phyloP scores from a whole-genome alignment of 2,888 invertebrate species.

The Athalia cordata region DNA sequence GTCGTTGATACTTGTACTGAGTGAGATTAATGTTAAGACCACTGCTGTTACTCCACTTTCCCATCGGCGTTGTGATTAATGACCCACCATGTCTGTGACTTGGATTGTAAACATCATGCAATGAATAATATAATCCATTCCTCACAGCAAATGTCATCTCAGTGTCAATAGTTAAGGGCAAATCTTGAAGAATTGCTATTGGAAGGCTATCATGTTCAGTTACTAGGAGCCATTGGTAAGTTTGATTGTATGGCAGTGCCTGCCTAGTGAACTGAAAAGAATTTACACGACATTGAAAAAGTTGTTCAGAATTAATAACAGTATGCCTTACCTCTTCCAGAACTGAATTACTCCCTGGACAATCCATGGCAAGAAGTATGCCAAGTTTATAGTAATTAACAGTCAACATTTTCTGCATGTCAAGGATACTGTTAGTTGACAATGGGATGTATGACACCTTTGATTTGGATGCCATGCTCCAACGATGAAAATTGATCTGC shows the following conservation, averaged over 20 bases:
- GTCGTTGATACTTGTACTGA: conserved; percentile 63
- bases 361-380: conserved; percentile 60
- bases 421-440: conserved; percentile 28
- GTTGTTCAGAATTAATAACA: too few relatives aligned
- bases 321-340: conserved; percentile 54
- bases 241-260: conserved; percentile 61
- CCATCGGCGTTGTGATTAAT: conserved; percentile 61
- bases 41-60: conserved; percentile 55
- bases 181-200: conserved; percentile 48
- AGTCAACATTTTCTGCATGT: conserved; percentile 54
- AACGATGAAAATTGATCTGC: conserved; percentile 49
- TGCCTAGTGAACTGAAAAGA: conserved; percentile 55
- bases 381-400: conserved; percentile 61
- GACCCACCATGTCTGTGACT: conserved; percentile 62
- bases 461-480: conserved; percentile 41
- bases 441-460: conserved; percentile 42
- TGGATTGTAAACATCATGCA: conserved; percentile 66
- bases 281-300: background rate
- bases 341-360: conserved; percentile 54
- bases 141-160: conserved; percentile 60
- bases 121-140: conserved; percentile 49
- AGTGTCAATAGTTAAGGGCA: conserved; percentile 61
- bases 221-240: conserved; percentile 63
- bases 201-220: conserved; percentile 52
- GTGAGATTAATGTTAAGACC: conserved; percentile 56